Base-by-base conservation (phyloP, 2,113 vertebrate species). In the Eulemur rufifrons region DNA sequence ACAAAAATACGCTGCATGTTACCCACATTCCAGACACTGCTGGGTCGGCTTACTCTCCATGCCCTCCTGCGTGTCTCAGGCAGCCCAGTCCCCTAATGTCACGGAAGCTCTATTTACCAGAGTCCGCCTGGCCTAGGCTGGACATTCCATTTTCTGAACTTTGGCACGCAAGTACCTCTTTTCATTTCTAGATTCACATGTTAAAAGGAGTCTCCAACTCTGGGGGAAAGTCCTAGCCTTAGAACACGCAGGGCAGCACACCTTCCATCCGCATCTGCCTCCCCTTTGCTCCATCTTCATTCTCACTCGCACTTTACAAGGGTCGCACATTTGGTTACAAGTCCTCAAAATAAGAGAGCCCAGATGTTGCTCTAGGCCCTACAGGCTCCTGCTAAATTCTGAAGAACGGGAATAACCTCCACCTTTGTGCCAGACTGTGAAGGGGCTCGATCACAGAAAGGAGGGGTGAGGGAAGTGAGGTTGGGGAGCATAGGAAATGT, bases 11-110 rank as follows among this genome's bases (percentile, higher is more conserved):
- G 18, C 0, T 12, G 39, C 0, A 0, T 64, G 10, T 52, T 27
- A 47, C 15, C 37, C 69, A 52, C 32, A 34, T n/a, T 17, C 45
- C 25, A 59, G 84, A 87, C 13, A 37, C n/a, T 13, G 11, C 29
- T 0, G 15, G 50, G 2, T 25, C 0, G 0, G 78, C 47, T 77
- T 9, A 8, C 15, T 42, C 32, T 25, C 27, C 29, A 21, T 2
- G 13, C 27, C 27, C 21, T 34, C 12, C 15, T 18, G 29, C 18
- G 20, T 11, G 27, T 21, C 59, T 68, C 5, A 13, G 8, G 76
- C 4, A 45, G n/a, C 14, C 76, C 1, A 0, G 2, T 47, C 3
- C 27, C 56, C 50, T 29, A 20, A 11, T 21, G 23, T 8, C 45
- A 21, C 6, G 2, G 6, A 25, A 64, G 32, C 63, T 42, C 32